Conservation (phyloP, 2,113 vertebrate genomes). For the Hoplias malabaricus region DNA sequence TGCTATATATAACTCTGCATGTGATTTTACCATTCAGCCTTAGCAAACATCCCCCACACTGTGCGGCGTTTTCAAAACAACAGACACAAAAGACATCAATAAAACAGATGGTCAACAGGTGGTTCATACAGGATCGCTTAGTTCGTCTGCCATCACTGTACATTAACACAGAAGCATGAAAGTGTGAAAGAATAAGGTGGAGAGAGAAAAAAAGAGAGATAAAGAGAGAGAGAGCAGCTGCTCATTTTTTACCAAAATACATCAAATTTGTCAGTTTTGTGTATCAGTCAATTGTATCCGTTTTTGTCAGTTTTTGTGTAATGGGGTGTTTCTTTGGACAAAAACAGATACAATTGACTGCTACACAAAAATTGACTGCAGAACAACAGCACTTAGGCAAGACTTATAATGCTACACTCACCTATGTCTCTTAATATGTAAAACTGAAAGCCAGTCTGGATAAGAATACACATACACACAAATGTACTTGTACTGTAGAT, state of each 20-base stretch:
- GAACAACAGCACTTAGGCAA: no score
- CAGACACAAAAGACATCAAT: neutral
- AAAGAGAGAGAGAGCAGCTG: neutral
- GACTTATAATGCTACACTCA: conserved; percentile 20
- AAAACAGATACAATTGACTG: no score
- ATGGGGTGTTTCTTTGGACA: no score
- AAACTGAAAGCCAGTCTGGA: no score
- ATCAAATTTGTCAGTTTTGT: neutral
- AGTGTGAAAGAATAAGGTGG: no score
- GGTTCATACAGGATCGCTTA: neutral
- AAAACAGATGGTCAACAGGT: neutral
- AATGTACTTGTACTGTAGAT: no score
- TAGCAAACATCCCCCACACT: neutral
- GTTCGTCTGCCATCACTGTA: neutral
- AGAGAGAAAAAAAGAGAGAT: neutral
- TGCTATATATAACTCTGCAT: conserved; percentile 51
- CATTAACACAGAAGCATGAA: conserved; percentile 12
- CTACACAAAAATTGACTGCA: no score
- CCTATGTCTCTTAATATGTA: neutral
- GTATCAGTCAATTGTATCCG: no score
- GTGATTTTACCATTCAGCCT: conserved; percentile 16
- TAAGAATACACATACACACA: conserved; percentile 24
- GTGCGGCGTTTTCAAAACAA: neutral
- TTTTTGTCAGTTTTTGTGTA: no score
- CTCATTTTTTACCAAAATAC: neutral